A percentile compares a stretch with the other conserved stretches of the same genome.
These are phyloP conservation scores for Hyposmocoma kahamanoa DNA, from an alignment of 1,140 invertebrate genomes.

Conservation along the genomic window DNA sequence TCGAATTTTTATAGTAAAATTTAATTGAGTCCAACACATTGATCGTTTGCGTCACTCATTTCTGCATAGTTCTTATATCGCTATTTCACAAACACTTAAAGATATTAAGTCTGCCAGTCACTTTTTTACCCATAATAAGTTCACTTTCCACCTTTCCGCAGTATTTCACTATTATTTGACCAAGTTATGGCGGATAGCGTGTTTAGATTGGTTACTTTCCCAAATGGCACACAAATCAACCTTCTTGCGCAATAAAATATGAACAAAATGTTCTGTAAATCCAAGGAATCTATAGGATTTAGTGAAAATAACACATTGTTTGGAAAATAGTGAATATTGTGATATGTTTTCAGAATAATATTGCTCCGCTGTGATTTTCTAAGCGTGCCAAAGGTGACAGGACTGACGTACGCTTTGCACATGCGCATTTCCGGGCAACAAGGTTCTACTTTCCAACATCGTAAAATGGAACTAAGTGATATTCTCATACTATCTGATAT, in stretches of 20 bases:
- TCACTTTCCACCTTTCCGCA: conserved; percentile 14
- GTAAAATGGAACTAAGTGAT: too few relatives aligned
- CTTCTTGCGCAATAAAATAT: neutral
- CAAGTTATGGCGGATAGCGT: conserved; percentile 38
- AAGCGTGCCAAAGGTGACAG: conserved; percentile 42
- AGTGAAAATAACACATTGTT: neutral
- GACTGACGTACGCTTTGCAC: conserved; percentile 44
- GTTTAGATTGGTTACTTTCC: conserved; percentile 16
- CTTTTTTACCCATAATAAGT: conserved; percentile 17
- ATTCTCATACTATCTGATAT: too few relatives aligned
- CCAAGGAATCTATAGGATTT: neutral
- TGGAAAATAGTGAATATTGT: conserved; percentile 15
- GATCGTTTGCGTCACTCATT: neutral
- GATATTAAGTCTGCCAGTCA: conserved; percentile 1
- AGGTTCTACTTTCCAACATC: too few relatives aligned
- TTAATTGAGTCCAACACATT: neutral
- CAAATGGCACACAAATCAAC: conserved; percentile 12
- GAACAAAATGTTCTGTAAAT: too few relatives aligned
- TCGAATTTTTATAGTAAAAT: conserved; percentile 21
- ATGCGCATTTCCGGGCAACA: conserved; percentile 57
- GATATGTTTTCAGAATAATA: conserved; percentile 33
- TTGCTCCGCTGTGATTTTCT: conserved; percentile 44
- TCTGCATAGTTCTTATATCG: too few relatives aligned
- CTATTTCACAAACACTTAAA: neutral
- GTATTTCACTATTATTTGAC: conserved; percentile 21